phyloP scores from a whole-genome alignment of 2,113 vertebrate species.

The Coptodon rendalli region DNA sequence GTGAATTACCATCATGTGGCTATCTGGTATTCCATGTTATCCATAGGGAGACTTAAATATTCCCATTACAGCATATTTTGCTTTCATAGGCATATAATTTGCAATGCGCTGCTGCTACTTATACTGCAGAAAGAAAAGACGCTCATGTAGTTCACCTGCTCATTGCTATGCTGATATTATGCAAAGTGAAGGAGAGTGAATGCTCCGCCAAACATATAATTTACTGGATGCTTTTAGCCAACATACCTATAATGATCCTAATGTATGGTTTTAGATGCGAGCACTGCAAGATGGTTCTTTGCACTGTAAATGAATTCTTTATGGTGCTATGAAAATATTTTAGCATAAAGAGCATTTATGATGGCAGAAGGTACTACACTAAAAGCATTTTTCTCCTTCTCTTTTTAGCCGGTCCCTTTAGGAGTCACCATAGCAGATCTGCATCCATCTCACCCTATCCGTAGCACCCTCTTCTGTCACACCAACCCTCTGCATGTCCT shows the following conservation, averaged over 20 bases:
- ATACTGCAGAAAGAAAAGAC: background rate
- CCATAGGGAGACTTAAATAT: conserved; percentile 3
- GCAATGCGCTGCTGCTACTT: background rate
- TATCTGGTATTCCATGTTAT: background rate
- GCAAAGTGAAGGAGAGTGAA: background rate
- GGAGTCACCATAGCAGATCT: background rate
- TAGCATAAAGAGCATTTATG: background rate
- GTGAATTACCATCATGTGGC: background rate
- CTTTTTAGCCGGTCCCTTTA: background rate
- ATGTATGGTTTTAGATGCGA: background rate
- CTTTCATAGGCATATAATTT: conserved; percentile 16
- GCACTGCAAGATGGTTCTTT: background rate
- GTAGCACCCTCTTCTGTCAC: background rate
- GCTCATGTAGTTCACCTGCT: background rate
- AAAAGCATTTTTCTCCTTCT: background rate
- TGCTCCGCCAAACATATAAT: background rate
- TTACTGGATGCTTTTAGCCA: background rate
- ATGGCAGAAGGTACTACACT: background rate
- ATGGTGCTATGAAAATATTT: background rate
- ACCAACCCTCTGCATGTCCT: background rate
- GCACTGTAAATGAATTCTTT: background rate
- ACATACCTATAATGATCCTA: background rate
- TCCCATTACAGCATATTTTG: conserved; percentile 4
- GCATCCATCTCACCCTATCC: background rate
- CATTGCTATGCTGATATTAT: background rate